Base-by-base conservation (phyloP, 2,113 vertebrate genomes). In the Tragulus kanchil region DNA sequence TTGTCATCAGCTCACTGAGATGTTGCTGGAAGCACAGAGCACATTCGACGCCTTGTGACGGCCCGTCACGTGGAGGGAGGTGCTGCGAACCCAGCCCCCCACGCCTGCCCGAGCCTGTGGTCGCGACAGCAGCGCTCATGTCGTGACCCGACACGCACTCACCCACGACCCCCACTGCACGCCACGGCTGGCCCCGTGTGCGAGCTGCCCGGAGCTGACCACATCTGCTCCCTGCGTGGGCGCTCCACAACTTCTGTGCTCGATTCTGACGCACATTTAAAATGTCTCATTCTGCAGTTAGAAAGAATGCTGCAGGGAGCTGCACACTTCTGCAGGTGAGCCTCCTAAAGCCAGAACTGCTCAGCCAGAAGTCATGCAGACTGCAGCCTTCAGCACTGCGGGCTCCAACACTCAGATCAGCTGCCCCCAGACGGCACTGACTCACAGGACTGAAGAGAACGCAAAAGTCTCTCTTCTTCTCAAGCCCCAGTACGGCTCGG, bases 1-100 rank as follows among this genome's bases (percentile, higher is more conserved):
- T 99, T 1, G 99, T 99, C 98, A 99, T 98, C 94, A 99, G 97
- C 69, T 99, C 99, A 48, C 97, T 99, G 77, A 99, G 99, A 96
- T 99, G 99, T 96, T 99, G 99, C 99, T 99, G 98, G 54, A 89
- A 98, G 79, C 95, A 90, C 11, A 98, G 17, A 65, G 23, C 61
- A 73, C 0, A 54, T 58, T 61, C 59, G 59, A 65, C 5, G 2
- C 4, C 75, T 31, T 5, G 15, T 19, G 48, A 28, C 0, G 1
- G 75, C 48, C 48, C 15, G 1, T 5, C 28, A 4, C 3, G 5
- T 0, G 67, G 56, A 28, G 48, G 8, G 31, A 15, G 50, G 31
- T 4, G 3, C 58, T 16, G 15, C 48, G 17, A 12, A 48, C 6
- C 23, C 3, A 17, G 8, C 23, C 56, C 13, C 8, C 3, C 15